Percentiles rank a stretch among this genome's conserved stretches.
Evolutionary conservation across 2,113 vertebrate species (phyloP).

Genomic region (Aspiorhynchus laticeps): DNA sequence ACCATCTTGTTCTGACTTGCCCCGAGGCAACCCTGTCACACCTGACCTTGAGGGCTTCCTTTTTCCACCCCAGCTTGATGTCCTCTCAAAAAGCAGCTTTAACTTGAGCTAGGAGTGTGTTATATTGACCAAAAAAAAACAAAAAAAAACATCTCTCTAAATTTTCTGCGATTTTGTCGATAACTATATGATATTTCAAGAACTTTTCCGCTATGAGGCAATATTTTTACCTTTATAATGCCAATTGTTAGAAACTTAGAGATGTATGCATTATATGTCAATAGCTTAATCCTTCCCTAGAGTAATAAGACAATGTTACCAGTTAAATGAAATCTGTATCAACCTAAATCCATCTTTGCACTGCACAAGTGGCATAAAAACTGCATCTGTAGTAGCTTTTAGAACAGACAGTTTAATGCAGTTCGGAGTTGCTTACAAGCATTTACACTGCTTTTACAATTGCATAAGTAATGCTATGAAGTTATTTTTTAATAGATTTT

Average conservation of each 20-base stretch:
- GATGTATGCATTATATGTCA: not conserved
- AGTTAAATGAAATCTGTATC: not conserved
- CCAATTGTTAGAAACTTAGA: not conserved
- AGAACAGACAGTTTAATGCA: not conserved
- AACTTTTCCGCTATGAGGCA: too few relatives aligned
- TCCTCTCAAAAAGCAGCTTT: not conserved
- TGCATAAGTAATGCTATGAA: not conserved
- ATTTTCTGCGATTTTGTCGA: not conserved
- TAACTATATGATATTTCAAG: too few relatives aligned
- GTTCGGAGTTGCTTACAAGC: not conserved
- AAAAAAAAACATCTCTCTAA: not conserved
- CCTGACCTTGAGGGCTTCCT: constrained; percentile 28
- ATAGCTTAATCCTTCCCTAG: not conserved
- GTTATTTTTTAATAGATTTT: too few relatives aligned
- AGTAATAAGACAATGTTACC: not conserved
- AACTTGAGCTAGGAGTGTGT: not conserved
- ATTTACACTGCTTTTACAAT: not conserved
- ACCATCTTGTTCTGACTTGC: constrained; percentile 9
- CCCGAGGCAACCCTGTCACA: constrained; percentile 8
- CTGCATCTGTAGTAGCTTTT: not conserved
- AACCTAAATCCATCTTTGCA: not conserved
- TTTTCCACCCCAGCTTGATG: not conserved
- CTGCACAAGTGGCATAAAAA: not conserved
- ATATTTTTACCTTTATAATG: not conserved
- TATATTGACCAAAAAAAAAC: not conserved